A percentile compares a stretch with the other conserved stretches of the same genome.
Evolutionary conservation across 2,797 vertebrate genomes (phyloP).

Genomic region (Tachyglossus aculeatus): DNA sequence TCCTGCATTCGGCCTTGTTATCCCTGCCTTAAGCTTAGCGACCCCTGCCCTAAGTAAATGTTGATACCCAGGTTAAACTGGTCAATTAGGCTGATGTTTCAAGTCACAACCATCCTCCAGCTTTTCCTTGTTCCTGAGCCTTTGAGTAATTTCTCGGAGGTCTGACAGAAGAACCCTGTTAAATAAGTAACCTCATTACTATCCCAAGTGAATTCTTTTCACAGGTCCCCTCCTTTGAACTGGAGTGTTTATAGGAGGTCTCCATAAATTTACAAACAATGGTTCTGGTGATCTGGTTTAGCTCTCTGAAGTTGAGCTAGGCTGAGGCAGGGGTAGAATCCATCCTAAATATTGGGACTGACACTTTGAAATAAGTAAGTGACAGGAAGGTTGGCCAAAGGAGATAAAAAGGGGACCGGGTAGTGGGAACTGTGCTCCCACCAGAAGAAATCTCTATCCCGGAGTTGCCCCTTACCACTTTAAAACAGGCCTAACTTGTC

Average conservation of each 20-base stretch:
- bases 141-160: not conserved
- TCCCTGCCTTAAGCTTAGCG: constrained; percentile 21
- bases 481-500: too few relatives aligned
- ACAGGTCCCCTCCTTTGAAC: constrained; percentile 29
- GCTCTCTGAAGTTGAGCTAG: not conserved
- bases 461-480: too few relatives aligned
- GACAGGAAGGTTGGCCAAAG: too few relatives aligned
- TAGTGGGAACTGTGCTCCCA: too few relatives aligned
- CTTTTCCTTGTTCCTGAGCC: constrained; percentile 17
- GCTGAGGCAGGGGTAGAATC: not conserved
- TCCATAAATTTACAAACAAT: constrained; percentile 56
- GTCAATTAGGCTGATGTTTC: constrained; percentile 49
- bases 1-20: too few relatives aligned
- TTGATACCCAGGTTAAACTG: constrained; percentile 45
- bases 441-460: too few relatives aligned
- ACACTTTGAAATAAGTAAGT: too few relatives aligned
- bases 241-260: not conserved
- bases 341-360: too few relatives aligned
- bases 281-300: too few relatives aligned
- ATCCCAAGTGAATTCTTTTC: not conserved
- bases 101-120: constrained; percentile 7
- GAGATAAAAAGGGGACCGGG: too few relatives aligned
- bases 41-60: constrained; percentile 40
- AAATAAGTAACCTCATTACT: constrained; percentile 49
- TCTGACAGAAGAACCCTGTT: constrained; percentile 22